Conservation (phyloP, 2,797 vertebrate genomes). For the Catamblyrhynchus diadema region DNA sequence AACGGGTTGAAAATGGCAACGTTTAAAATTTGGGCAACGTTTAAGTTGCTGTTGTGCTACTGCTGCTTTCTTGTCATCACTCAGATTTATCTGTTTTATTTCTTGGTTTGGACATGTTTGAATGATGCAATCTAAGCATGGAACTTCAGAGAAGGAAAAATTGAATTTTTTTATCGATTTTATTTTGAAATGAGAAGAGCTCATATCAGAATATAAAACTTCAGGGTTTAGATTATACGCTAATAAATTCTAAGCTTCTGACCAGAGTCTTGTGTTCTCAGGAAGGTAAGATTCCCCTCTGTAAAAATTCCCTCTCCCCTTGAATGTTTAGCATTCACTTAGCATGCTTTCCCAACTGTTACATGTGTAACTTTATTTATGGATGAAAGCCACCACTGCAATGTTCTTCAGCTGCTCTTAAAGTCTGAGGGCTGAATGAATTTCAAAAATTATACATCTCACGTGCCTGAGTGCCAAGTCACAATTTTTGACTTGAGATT, state of each 20-base stretch:
- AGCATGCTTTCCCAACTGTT: not conserved
- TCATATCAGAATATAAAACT: not conserved
- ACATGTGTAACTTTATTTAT: conserved; percentile 28
- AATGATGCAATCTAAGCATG: not conserved
- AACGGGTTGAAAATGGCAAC: not conserved
- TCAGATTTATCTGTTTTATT: not conserved
- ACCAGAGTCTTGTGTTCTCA: not conserved
- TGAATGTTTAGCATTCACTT: not conserved
- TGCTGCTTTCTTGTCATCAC: conserved; percentile 1
- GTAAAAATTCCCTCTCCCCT: not conserved
- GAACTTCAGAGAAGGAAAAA: not conserved
- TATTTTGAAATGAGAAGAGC: not conserved
- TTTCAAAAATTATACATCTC: not conserved
- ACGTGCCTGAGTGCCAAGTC: not conserved
- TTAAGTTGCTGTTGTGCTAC: not conserved
- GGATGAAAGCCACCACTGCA: conserved; percentile 39
- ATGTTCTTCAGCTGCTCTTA: conserved; percentile 7
- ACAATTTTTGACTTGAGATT: not conserved
- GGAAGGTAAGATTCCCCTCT: not conserved
- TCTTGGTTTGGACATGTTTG: not conserved
- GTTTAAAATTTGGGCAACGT: not conserved
- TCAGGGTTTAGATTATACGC: not conserved
- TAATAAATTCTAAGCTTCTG: not conserved
- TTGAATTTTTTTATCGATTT: not conserved
- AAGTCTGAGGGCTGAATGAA: conserved; percentile 23